These are phyloP conservation scores for Tyrannus savana DNA, from an alignment of 2,113 vertebrate species.

Conservation along the genomic window DNA sequence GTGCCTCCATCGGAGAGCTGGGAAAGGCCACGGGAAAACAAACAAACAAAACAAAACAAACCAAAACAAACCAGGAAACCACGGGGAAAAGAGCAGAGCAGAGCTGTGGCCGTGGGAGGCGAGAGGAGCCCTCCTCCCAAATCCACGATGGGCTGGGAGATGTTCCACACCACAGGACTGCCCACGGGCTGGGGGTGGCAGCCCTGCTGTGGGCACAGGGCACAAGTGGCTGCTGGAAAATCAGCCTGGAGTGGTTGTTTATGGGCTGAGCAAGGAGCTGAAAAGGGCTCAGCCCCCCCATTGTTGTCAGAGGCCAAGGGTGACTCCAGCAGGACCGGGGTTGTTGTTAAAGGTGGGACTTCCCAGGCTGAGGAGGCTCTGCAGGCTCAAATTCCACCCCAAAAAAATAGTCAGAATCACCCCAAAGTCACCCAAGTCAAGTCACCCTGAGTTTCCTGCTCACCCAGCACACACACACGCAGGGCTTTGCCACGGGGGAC, in stretches of 20 bases:
- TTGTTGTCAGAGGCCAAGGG: background rate
- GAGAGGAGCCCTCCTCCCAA: background rate
- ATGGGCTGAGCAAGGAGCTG: background rate
- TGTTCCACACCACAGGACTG: background rate
- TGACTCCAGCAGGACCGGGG: background rate
- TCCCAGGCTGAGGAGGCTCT: background rate
- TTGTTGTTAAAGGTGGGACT: background rate
- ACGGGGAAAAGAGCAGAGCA: background rate
- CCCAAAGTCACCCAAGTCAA: background rate
- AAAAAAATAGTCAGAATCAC: background rate
- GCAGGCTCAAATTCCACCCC: background rate
- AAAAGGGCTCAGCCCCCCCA: background rate
- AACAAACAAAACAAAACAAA: background rate
- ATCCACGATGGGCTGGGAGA: background rate
- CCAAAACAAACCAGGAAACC: background rate
- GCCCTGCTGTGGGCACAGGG: background rate
- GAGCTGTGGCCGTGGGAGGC: background rate
- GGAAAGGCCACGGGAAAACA: background rate
- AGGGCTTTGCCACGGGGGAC: background rate
- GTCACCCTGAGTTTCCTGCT: background rate
- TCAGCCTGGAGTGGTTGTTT: background rate
- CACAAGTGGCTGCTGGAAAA: background rate
- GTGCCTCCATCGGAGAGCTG: fast-evolving
- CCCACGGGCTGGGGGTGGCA: background rate
- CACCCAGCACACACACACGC: background rate